A percentile compares a stretch with the other conserved stretches of the same genome.
These are phyloP conservation scores for Hippasteria phrygiana DNA, from an alignment of 53 echinoderm and acorn worm genomes.

Conservation along the genomic window DNA sequence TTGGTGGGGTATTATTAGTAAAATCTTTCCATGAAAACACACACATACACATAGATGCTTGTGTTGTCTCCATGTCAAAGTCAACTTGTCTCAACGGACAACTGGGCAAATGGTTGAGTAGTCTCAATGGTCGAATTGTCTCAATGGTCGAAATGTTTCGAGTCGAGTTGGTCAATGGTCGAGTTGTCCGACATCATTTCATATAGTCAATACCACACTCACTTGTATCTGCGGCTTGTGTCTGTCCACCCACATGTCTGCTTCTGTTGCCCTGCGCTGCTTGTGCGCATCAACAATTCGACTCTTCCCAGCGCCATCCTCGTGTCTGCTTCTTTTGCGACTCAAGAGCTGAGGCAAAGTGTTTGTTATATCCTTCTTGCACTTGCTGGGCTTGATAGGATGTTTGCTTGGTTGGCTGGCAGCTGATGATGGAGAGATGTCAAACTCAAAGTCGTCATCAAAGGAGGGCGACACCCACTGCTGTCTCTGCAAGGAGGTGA, in stretches of 20 bases:
- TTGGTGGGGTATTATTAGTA: too few species aligned
- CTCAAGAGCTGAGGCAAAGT: slow-evolving; percentile 17
- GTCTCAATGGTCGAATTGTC: too few species aligned
- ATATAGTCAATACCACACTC: not conserved
- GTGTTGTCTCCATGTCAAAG: too few species aligned
- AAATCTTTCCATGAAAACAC: too few species aligned
- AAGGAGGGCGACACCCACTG: slow-evolving; percentile 92
- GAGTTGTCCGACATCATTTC: not conserved
- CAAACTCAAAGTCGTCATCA: slow-evolving; percentile 70
- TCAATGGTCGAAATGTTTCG: too few species aligned
- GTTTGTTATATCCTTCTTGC: not conserved
- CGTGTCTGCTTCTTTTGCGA: slow-evolving; percentile 45
- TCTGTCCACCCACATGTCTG: slow-evolving; percentile 79
- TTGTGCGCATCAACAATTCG: slow-evolving; percentile 14
- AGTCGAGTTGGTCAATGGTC: too few species aligned
- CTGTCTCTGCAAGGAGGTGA: slow-evolving; percentile 44
- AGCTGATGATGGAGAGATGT: slow-evolving; percentile 8
- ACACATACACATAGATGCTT: too few species aligned
- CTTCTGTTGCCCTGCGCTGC: slow-evolving; percentile 46
- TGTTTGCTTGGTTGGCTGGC: not conserved
- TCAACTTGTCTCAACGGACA: too few species aligned
- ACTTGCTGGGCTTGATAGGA: not conserved
- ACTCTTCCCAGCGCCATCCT: slow-evolving; percentile 3
- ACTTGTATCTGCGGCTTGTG: slow-evolving; percentile 72
- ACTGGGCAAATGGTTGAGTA: too few species aligned